A percentile compares a stretch with the other conserved stretches of the same genome.
Evolutionary conservation across 2,888 invertebrate species (phyloP).

Genomic region (Prosopocoilus inquinatus): DNA sequence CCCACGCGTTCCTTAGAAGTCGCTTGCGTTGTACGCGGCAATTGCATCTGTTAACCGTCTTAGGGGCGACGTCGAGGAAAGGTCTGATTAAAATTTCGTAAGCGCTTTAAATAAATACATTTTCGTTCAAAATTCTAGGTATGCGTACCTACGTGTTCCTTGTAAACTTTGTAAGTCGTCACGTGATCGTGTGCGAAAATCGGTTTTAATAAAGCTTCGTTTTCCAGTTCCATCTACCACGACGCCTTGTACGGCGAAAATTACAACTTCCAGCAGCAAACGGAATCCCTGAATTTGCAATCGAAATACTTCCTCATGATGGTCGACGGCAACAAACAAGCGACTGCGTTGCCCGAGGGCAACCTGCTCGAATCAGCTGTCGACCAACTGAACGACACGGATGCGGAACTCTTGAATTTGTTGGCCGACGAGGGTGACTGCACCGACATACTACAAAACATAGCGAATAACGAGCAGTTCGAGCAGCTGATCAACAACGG

Average conservation of each 20-base stretch:
- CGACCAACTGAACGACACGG: slow-evolving; percentile 43
- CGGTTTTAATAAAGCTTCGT: slow-evolving; percentile 4
- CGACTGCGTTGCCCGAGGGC: slow-evolving; percentile 26
- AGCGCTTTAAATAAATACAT: no score
- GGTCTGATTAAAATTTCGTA: no score
- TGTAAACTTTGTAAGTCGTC: no score
- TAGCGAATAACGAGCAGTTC: slow-evolving; percentile 44
- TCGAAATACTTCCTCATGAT: slow-evolving; percentile 38
- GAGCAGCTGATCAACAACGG: slow-evolving; percentile 39
- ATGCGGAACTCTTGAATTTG: slow-evolving; percentile 44
- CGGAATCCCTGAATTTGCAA: slow-evolving; percentile 20
- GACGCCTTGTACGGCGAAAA: slow-evolving; percentile 33
- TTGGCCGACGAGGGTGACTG: slow-evolving; percentile 45
- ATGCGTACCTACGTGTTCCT: no score
- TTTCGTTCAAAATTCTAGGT: no score
- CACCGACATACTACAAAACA: slow-evolving; percentile 44
- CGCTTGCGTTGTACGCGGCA: no score
- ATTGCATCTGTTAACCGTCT: no score
- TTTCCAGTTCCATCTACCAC: slow-evolving; percentile 36
- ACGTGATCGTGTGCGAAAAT: no score
- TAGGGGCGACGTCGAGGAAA: no score
- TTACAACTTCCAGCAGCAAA: slow-evolving; percentile 31
- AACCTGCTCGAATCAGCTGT: slow-evolving; percentile 39
- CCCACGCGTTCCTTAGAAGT: no score
- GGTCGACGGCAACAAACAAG: slow-evolving; percentile 32